Evolutionary conservation across 2,113 vertebrate genomes (phyloP), one percentile per base, ranked within the genome.

Genomic region (Capreolus pygargus): DNA sequence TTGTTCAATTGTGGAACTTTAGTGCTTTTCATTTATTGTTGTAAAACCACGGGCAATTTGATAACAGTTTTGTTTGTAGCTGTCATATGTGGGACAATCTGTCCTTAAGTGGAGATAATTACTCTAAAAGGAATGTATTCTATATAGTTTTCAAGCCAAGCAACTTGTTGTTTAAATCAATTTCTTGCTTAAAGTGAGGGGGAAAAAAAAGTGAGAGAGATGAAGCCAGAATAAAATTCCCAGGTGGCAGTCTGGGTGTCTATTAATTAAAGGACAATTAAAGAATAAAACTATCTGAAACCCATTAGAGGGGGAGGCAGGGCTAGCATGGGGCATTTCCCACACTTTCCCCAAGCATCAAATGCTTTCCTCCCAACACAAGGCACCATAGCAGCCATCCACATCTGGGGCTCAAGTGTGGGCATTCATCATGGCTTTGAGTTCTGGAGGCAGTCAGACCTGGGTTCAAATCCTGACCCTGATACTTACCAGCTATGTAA

Each of bases 181-280:
- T 98, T 99, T 99, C 98, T 99, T 99, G 99, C 99, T 99, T 98
- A 99, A 99, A 99, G 99, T 99, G 99, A 98, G 47, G 47, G 47
- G n/a, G 7, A 21, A 39, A 45, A 27, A 50, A 54, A 30, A 36
- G 76, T 3, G 43, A 50, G 45, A 16, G 45, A 70, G 15, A 70
- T 55, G 27, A 92, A 81, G 64, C 23, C 27, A 64, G 74, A 83
- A 45, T 23, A 58, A 84, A 93, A 79, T 30, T 70, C 55, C 23
- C 25, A 92, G 52, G 21, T 87, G 81, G 55, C 17, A 5, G 3
- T 64, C 67, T 92, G 61, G 27, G 28, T 94, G 30, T 21, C 61
- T 60, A 74, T 47, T 54, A 90, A 95, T 52, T 28, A 90, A 60
- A 52, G 74, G 60, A 14, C 3, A 50, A 61, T 13, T 86, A 83